Evolutionary conservation across 30 jellyfish, hydroid and myxozoan genomes (phyloP).

Genomic region (Morbakka virulenta): DNA sequence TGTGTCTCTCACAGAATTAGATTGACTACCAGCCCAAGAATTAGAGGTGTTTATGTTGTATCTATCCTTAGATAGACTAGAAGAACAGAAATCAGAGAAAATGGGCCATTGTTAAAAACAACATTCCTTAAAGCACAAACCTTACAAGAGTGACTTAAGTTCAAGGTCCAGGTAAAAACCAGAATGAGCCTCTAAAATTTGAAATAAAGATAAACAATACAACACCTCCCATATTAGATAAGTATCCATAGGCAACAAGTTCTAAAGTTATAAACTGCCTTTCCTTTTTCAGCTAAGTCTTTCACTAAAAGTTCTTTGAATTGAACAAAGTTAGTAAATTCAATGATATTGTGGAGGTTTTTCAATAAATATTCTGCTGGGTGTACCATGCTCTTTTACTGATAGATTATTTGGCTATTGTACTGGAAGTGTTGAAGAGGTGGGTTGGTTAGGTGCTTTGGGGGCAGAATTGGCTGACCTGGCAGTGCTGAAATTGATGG

Average conservation of each 20-base stretch:
- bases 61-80: neutral
- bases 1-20: no score
- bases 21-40: no score
- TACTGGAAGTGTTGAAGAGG: slow-evolving; percentile 27
- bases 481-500: slow-evolving; percentile 6
- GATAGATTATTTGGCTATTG: slow-evolving; percentile 1
- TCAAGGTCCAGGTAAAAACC: slow-evolving; percentile 21
- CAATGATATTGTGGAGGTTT: slow-evolving; percentile 16
- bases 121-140: no score
- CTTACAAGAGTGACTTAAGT: no score
- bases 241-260: slow-evolving; percentile 3
- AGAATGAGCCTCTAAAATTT: no score
- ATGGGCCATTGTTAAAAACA: neutral
- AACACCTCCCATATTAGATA: slow-evolving; percentile 24
- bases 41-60: no score
- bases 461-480: slow-evolving; percentile 37
- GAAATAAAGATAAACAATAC: slow-evolving; percentile 7
- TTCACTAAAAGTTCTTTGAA: slow-evolving; percentile 22
- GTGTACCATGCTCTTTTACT: slow-evolving; percentile 23
- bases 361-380: slow-evolving; percentile 13
- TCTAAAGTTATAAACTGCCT: slow-evolving; percentile 15
- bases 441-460: slow-evolving; percentile 28
- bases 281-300: no score
- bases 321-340: slow-evolving; percentile 18
- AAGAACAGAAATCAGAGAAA: slow-evolving; percentile 3